Evolutionary conservation across 2,888 invertebrate genomes (phyloP), one percentile per base, ranked within the genome.

Genomic region (Fragum whitleyi): DNA sequence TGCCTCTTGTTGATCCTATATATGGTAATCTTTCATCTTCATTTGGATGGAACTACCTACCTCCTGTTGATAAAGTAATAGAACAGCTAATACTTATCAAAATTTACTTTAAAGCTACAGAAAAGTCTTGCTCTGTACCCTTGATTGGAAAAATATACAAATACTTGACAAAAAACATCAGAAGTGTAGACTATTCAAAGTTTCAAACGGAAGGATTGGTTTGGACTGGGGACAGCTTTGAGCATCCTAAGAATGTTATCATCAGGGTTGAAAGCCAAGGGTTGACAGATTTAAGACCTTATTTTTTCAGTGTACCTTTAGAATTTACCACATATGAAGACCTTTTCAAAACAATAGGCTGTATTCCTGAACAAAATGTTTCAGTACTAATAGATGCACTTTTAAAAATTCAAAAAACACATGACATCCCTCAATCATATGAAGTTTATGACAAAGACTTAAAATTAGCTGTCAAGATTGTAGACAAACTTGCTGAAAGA

Each of bases 151-250:
- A 57, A 59, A 47, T 72, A 21, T 62, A 62, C 23, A 26, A 59
- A 21, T 47, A 23, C n/a, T 23, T 70, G 21, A 39, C 29, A 51
- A 29, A 36, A 14, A 53, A 74, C 65, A 16, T 23, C 2, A 42
- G 5, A 1, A 21, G 3, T 29, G 16, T 32, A 6, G n/a, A 55
- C 51, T 21, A 36, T 9, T 26, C 23, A 42, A 11, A 28, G 51
- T 21, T 61, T 19, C 14, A 39, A n/a, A 47, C 0, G 0, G 39
- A 75, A 14, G 55, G 69, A 21, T 71, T 70, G 28, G 42, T 86
- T 2, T 88, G 86, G 86, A 76, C 68, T 47, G 88, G 86, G 11
- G 69, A 79, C 28, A 72, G 77, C 7, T 88, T 88, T 83, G 39
- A 23, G 21, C n/a, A 36, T 19, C 72, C 83, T 14, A 21, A 28